Evolutionary conservation across 2,113 vertebrate species (phyloP), one percentile per base, ranked within the genome.

Genomic region (Rhinolophus ferrumequinum): DNA sequence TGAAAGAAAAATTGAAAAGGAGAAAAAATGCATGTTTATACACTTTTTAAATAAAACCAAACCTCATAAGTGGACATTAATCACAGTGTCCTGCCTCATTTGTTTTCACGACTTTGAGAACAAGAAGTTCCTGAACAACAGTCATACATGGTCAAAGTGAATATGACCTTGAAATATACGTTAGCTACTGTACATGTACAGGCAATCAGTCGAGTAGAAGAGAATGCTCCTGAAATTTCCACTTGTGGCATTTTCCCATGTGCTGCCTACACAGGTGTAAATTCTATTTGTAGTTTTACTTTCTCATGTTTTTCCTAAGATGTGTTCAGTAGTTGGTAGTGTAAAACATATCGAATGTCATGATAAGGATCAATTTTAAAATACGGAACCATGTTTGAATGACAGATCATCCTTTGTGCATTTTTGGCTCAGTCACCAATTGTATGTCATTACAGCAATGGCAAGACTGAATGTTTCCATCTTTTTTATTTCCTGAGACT

Each of bases 11-110:
- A 92, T 93, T 95, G 62, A 88, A 97, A 97, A 98, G 97, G 97
- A 98, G 62, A 98, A 98, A 98, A 97, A 96, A 96, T 67, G 96
- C 98, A 98, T 98, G 98, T 98, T 99, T 98, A 98, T 98, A 98
- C 93, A 96, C 96, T 98, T 98, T 98, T 98, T 98, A 96, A 98
- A 98, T 98, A 98, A 98, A 99, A 98, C 94, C 97, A 98, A 97
- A 98, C 94, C 98, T 98, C 98, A 95, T 98, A 98, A 98, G 98
- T 99, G 98, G 98, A 98, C 98, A 98, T 98, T 98, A 98, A 98
- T 98, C 96, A 98, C 97, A 98, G 98, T 98, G 98, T 98, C 97
- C 97, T 98, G 98, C 98, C 98, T 99, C 98, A 98, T 99, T 99
- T 99, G 97, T 98, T 98, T 97, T 96, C 97, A 98, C 86, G 10